A percentile compares a stretch with the other conserved stretches of the same genome.
Conservation (phyloP, 2,888 invertebrate genomes). For the Ormyrus rosae region DNA sequence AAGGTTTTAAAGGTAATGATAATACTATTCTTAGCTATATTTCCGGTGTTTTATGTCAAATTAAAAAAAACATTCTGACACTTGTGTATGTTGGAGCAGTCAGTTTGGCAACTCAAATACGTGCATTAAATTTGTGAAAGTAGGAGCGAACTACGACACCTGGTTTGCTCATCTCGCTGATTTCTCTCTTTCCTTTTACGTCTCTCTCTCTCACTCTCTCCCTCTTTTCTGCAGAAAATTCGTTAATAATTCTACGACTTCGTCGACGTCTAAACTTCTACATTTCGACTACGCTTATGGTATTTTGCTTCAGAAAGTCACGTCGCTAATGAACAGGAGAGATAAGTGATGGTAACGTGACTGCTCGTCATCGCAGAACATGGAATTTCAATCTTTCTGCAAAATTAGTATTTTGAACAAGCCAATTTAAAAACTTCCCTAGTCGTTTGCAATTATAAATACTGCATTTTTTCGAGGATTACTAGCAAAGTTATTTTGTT, state of each 20-base stretch:
- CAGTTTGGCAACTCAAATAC: slow-evolving; percentile 57
- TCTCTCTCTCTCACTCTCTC: background rate
- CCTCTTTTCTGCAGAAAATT: slow-evolving; percentile 36
- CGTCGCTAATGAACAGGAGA: slow-evolving; percentile 30
- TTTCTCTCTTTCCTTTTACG: slow-evolving; percentile 6
- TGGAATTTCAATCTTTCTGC: slow-evolving; percentile 24
- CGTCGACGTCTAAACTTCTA: slow-evolving; percentile 37
- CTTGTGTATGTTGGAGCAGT: background rate
- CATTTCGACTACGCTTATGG: slow-evolving; percentile 13
- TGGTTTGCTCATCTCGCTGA: background rate
- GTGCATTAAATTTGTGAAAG: slow-evolving; percentile 53
- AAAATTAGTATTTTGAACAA: too few relatives aligned
- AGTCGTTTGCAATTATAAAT: too few relatives aligned
- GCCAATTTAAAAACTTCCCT: too few relatives aligned
- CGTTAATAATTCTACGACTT: slow-evolving; percentile 50
- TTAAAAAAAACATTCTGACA: too few relatives aligned
- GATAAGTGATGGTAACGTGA: slow-evolving; percentile 23
- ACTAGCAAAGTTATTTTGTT: too few relatives aligned
- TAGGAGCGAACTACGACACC: slow-evolving; percentile 25
- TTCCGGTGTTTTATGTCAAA: too few relatives aligned
- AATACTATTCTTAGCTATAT: too few relatives aligned
- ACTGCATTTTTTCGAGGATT: too few relatives aligned
- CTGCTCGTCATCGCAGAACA: slow-evolving; percentile 25
- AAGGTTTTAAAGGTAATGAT: too few relatives aligned
- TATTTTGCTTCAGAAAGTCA: slow-evolving; percentile 30